Evolutionary conservation across 2,888 invertebrate genomes (phyloP).

Genomic region (Lissonota sp.): DNA sequence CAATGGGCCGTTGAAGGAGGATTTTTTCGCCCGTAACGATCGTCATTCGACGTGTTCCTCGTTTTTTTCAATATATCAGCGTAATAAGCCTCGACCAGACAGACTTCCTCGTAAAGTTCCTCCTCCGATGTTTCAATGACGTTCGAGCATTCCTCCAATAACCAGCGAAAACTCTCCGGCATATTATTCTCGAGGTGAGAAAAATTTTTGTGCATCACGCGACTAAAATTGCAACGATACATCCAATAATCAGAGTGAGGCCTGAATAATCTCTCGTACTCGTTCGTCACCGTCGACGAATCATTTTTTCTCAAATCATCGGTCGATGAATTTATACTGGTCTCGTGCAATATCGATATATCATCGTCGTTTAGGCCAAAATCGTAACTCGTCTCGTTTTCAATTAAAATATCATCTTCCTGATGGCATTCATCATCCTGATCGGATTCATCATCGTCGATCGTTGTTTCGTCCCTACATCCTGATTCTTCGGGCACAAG

Average conservation of each 20-base stretch:
- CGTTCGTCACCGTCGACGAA: slow-evolving; percentile 16
- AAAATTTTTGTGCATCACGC: slow-evolving; percentile 75
- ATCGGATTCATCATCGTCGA: neutral
- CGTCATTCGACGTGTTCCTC: slow-evolving; percentile 3
- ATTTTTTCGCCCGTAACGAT: slow-evolving; percentile 32
- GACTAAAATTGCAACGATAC: slow-evolving; percentile 76
- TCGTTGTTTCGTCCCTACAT: slow-evolving; percentile 2
- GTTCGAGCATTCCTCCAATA: slow-evolving; percentile 80
- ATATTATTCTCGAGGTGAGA: slow-evolving; percentile 77
- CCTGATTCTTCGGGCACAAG: neutral
- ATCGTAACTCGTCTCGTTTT: slow-evolving; percentile 14
- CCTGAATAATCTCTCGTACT: slow-evolving; percentile 69
- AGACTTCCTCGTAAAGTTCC: slow-evolving; percentile 81
- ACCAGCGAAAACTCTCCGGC: slow-evolving; percentile 81
- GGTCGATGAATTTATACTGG: slow-evolving; percentile 19
- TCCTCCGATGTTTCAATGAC: slow-evolving; percentile 76
- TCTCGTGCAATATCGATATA: slow-evolving; percentile 61
- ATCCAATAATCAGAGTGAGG: slow-evolving; percentile 82
- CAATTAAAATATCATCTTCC: slow-evolving; percentile 2
- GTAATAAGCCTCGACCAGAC: slow-evolving; percentile 77
- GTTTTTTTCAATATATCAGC: slow-evolving; percentile 67
- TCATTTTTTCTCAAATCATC: slow-evolving; percentile 4
- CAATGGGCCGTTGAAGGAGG: slow-evolving; percentile 54
- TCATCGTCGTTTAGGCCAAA: slow-evolving; percentile 52
- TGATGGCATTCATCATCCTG: neutral